Percentiles rank a stretch among this genome's conserved stretches.
Evolutionary conservation across 2,888 invertebrate species (phyloP).

Genomic region (Plemyria rubiginata): DNA sequence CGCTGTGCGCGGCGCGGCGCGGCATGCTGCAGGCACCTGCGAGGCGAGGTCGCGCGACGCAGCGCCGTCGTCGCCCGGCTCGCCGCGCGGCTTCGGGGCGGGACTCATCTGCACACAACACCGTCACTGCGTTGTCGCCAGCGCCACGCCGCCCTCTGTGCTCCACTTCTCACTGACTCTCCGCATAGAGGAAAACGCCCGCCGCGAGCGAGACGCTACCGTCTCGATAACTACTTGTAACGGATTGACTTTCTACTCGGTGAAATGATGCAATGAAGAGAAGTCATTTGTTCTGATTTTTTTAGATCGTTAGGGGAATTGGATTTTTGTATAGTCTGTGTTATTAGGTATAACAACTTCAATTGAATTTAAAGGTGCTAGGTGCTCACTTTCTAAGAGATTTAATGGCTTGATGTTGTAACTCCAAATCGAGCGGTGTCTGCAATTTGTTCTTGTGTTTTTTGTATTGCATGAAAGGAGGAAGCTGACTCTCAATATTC

Average conservation of each 20-base stretch:
- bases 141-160: constrained; percentile 73
- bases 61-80: constrained; percentile 72
- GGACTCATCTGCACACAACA: constrained; percentile 84
- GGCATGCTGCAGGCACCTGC: constrained; percentile 80
- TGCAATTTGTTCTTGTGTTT: constrained; percentile 35
- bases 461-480: constrained; percentile 39
- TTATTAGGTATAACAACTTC: constrained; percentile 45
- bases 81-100: constrained; percentile 78
- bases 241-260: constrained; percentile 38
- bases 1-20: constrained; percentile 67
- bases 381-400: constrained; percentile 50
- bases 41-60: constrained; percentile 80
- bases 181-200: constrained; percentile 59
- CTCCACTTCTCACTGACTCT: constrained; percentile 83
- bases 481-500: constrained; percentile 41
- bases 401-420: constrained; percentile 42
- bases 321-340: constrained; percentile 15
- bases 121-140: constrained; percentile 76
- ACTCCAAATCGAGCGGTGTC: constrained; percentile 38
- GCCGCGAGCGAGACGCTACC: constrained; percentile 36
- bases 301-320: constrained; percentile 13
- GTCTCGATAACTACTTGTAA: constrained; percentile 26
- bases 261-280: constrained; percentile 29
- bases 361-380: constrained; percentile 38
- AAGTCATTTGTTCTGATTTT: constrained; percentile 7